These are phyloP conservation scores for Hemiscyllium ocellatum DNA, from an alignment of 2,113 vertebrate species.

Conservation along the genomic window DNA sequence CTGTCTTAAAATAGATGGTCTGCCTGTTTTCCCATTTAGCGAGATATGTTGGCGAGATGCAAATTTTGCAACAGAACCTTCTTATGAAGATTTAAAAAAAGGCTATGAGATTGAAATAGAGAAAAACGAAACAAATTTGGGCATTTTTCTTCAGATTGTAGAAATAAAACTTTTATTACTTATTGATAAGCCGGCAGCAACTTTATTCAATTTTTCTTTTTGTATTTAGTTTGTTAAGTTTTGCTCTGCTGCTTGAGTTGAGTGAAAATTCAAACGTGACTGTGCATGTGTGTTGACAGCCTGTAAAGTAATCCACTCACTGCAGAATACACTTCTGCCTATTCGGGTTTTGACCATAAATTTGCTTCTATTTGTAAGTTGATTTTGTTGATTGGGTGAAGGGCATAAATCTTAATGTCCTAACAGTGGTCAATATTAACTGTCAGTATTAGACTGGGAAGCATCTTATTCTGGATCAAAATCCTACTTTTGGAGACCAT, in stretches of 20 bases:
- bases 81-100: not conserved
- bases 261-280: not conserved
- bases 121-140: conserved; percentile 2
- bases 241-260: not conserved
- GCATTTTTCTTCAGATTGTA: not conserved
- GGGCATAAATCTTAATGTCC: not conserved
- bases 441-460: not conserved
- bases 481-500: not conserved
- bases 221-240: not conserved
- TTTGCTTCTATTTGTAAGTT: not conserved
- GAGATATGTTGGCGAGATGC: not conserved
- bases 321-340: not conserved
- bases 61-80: not conserved
- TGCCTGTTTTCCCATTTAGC: not conserved
- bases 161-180: not conserved
- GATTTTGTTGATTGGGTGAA: not conserved
- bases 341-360: not conserved
- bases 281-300: not conserved
- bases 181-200: not conserved
- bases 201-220: not conserved
- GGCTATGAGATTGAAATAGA: not conserved
- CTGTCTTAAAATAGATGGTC: not conserved
- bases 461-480: not conserved
- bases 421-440: not conserved
- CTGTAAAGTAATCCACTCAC: not conserved